phyloP scores from a whole-genome alignment of 2,888 invertebrate species.

The Erpobdella octoculata region DNA sequence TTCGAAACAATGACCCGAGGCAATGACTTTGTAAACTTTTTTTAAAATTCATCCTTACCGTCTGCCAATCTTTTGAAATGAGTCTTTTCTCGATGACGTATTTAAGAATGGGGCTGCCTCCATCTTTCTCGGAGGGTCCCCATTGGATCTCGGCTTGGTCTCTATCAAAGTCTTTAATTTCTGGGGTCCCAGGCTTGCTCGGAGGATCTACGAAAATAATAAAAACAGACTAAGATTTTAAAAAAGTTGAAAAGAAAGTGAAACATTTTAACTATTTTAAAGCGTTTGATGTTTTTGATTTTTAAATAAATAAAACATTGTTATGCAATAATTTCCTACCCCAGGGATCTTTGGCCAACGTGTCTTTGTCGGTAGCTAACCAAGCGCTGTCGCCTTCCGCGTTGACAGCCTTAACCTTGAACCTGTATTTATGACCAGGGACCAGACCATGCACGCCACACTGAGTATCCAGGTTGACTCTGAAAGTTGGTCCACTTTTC shows the following conservation, averaged over 20 bases:
- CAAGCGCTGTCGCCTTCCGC: slow-evolving; percentile 28
- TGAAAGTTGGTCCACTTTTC: background rate
- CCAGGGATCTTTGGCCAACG: slow-evolving; percentile 32
- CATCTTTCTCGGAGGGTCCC: slow-evolving; percentile 72
- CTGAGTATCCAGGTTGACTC: slow-evolving; percentile 27
- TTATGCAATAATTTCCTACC: slow-evolving; percentile 10
- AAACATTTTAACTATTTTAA: too few species aligned
- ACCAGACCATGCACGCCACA: slow-evolving; percentile 27
- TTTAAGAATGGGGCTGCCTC: slow-evolving; percentile 78
- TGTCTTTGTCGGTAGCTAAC: slow-evolving; percentile 8
- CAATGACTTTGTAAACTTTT: too few species aligned
- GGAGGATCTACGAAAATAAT: slow-evolving; percentile 30
- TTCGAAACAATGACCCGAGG: background rate
- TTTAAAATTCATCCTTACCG: slow-evolving; percentile 17
- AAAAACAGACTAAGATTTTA: too few species aligned
- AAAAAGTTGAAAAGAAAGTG: too few species aligned
- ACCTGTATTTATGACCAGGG: slow-evolving; percentile 25
- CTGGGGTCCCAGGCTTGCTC: slow-evolving; percentile 72
- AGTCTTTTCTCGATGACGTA: slow-evolving; percentile 68
- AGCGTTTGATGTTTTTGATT: background rate
- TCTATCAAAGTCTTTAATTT: slow-evolving; percentile 82
- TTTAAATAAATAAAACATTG: background rate
- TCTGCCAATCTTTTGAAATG: slow-evolving; percentile 23
- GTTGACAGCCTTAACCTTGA: slow-evolving; percentile 31
- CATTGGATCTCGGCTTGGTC: slow-evolving; percentile 86